phyloP scores from a whole-genome alignment of 1,140 invertebrate species.

The Caenorhabditis briggsae region DNA sequence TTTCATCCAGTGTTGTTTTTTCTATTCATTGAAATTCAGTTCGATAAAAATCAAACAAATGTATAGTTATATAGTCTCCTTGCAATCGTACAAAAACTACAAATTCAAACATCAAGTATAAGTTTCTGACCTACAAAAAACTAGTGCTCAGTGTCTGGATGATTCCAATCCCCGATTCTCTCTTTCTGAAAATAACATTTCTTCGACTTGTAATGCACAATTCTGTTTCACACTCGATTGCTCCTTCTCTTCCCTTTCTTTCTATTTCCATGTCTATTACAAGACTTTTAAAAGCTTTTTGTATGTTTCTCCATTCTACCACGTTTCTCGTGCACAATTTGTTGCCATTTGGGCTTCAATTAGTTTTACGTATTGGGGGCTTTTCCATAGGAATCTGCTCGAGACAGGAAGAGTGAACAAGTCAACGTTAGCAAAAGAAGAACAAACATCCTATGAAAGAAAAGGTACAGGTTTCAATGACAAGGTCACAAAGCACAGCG shows the following conservation, averaged over 20 bases:
- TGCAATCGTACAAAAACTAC: too few species aligned
- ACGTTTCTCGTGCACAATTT: conserved; percentile 18
- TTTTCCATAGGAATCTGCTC: neutral
- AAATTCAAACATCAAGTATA: too few species aligned
- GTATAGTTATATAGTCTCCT: too few species aligned
- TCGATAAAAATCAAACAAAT: too few species aligned
- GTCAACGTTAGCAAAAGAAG: conserved; percentile 18
- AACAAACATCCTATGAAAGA: neutral
- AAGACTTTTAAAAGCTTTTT: conserved; percentile 39
- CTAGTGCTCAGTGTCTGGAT: neutral
- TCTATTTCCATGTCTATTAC: neutral
- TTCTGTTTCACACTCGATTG: neutral
- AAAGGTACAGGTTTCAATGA: conserved; percentile 5
- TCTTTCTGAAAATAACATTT: neutral
- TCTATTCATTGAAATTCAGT: too few species aligned
- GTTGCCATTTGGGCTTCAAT: conserved; percentile 48
- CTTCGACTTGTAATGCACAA: neutral
- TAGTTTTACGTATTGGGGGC: neutral
- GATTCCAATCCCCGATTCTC: neutral
- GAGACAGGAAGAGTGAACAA: neutral
- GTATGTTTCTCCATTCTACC: neutral
- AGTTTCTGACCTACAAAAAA: too few species aligned
- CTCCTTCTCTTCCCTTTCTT: conserved; percentile 1
- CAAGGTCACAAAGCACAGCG: conserved; percentile 28
- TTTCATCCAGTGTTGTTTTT: too few species aligned